phyloP scores from a whole-genome alignment of 2,797 vertebrate species.

The Macrochelys suwanniensis region DNA sequence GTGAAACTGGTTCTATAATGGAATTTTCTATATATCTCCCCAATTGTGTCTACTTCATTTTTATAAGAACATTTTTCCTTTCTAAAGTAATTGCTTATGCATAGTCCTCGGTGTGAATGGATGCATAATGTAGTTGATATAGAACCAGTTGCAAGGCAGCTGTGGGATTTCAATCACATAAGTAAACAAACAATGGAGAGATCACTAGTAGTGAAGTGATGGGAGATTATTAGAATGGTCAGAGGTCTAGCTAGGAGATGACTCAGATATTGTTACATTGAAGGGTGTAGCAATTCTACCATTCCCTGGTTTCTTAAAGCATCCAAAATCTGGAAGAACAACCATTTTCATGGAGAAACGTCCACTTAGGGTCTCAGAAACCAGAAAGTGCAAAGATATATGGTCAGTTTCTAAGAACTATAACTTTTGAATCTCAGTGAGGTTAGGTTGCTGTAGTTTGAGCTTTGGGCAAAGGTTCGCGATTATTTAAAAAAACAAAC shows the following conservation, averaged over 20 bases:
- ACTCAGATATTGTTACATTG: background rate
- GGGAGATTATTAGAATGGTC: background rate
- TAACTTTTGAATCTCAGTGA: background rate
- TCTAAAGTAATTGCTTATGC: background rate
- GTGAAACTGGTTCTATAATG: background rate
- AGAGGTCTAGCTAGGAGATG: background rate
- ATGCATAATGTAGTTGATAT: background rate
- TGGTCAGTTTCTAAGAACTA: accelerated
- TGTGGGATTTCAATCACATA: background rate
- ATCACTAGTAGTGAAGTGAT: background rate
- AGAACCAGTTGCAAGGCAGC: background rate
- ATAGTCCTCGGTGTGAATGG: background rate
- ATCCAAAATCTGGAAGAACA: background rate
- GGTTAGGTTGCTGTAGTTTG: background rate
- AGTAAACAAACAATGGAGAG: background rate
- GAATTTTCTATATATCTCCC: background rate
- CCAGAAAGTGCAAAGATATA: accelerated
- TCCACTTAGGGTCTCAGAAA: background rate
- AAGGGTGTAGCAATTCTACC: background rate
- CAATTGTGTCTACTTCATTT: background rate
- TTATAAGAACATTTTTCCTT: background rate
- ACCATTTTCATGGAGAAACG: background rate
- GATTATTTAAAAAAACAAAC: accelerated
- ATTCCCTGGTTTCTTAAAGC: background rate
- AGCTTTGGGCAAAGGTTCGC: background rate